A percentile compares a stretch with the other conserved stretches of the same genome.
Evolutionary conservation across 2,797 vertebrate genomes (phyloP).

Genomic region (Hypotaenidia okinawae): DNA sequence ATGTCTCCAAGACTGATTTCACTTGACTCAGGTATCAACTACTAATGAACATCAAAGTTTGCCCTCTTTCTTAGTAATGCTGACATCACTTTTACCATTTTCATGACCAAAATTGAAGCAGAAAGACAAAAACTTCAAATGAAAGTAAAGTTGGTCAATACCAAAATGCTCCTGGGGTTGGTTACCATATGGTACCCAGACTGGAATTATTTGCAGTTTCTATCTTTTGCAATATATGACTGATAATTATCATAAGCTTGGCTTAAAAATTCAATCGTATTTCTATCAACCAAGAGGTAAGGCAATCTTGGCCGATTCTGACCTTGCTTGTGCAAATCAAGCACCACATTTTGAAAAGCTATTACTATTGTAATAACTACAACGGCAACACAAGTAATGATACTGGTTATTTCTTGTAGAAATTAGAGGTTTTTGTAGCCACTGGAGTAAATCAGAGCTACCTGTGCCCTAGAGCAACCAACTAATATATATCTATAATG

Average conservation of each 20-base stretch:
- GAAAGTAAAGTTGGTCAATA: neutral
- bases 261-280: neutral
- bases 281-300: neutral
- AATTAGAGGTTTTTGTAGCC: neutral
- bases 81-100: neutral
- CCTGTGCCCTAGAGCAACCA: neutral
- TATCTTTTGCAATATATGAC: neutral
- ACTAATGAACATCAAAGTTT: neutral
- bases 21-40: neutral
- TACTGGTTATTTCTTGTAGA: neutral
- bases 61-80: neutral
- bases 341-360: neutral
- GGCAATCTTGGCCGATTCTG: neutral
- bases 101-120: neutral
- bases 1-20: neutral
- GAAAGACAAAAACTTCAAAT: neutral
- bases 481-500: neutral
- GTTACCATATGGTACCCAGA: neutral
- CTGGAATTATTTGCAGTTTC: neutral
- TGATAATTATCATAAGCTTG: neutral
- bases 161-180: neutral
- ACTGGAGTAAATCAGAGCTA: neutral
- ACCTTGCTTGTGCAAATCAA: neutral
- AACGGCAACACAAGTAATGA: neutral
- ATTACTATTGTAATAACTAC: neutral